Percentiles rank a stretch among this genome's conserved stretches.
phyloP scores from a whole-genome alignment of 2,888 invertebrate genomes.

The Xiphydria camelus region DNA sequence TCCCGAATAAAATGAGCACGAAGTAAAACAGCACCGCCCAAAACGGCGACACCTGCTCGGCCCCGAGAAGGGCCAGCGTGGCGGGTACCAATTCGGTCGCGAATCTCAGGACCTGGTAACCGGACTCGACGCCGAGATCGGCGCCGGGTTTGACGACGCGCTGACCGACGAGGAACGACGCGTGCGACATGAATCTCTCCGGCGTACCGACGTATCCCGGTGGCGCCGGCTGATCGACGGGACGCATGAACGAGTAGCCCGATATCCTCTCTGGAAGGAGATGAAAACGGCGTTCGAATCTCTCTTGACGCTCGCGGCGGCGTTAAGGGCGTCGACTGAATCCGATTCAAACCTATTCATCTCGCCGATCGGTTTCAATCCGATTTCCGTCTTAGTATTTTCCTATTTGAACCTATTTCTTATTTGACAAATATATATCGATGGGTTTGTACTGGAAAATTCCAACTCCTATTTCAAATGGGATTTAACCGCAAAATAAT shows the following conservation, averaged over 20 bases:
- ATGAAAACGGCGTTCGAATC: not conserved
- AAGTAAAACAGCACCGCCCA: constrained; percentile 89
- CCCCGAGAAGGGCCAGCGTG: constrained; percentile 75
- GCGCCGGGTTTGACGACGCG: constrained; percentile 66
- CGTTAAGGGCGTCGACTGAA: no score
- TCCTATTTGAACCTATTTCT: no score
- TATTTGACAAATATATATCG: no score
- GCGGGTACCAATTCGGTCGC: constrained; percentile 91
- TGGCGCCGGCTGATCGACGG: constrained; percentile 65
- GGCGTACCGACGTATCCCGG: constrained; percentile 66
- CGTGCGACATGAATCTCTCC: constrained; percentile 71
- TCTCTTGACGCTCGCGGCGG: no score
- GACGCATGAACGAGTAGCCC: constrained; percentile 72
- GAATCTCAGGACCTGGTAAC: constrained; percentile 81
- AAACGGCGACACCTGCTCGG: constrained; percentile 78
- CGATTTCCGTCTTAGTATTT: no score
- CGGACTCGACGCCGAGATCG: constrained; percentile 66
- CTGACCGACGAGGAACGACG: constrained; percentile 73
- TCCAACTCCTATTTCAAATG: no score
- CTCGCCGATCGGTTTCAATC: no score
- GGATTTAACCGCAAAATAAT: no score
- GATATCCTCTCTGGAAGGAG: constrained; percentile 70
- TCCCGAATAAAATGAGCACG: constrained; percentile 81
- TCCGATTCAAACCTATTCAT: no score
- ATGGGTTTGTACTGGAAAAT: no score